phyloP scores from a whole-genome alignment of 2,888 invertebrate genomes.

The Harmothoe impar region DNA sequence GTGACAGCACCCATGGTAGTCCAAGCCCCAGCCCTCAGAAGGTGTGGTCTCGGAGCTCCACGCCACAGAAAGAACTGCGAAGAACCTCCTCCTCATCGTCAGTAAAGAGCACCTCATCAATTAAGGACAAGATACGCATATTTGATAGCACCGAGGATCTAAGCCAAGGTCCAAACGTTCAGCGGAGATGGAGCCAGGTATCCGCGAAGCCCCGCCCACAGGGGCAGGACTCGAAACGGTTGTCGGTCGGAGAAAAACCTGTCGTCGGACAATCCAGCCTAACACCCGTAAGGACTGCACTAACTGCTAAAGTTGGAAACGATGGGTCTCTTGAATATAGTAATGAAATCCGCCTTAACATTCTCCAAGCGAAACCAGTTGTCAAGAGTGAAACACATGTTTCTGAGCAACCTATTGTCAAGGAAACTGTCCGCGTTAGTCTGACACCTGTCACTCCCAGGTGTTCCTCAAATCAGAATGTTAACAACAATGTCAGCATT shows the following conservation, averaged over 20 bases:
- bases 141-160: slow-evolving; percentile 43
- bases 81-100: slow-evolving; percentile 20
- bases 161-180: not conserved
- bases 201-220: not conserved
- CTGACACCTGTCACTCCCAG: not conserved
- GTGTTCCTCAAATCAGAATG: too few relatives aligned
- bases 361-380: not conserved
- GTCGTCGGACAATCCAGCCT: not conserved
- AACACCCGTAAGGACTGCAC: not conserved
- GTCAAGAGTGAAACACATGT: not conserved
- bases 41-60: not conserved
- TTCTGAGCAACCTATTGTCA: not conserved
- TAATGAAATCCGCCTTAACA: slow-evolving; percentile 11
- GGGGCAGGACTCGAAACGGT: not conserved
- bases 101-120: slow-evolving; percentile 13
- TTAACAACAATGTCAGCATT: too few relatives aligned
- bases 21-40: not conserved
- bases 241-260: not conserved
- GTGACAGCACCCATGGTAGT: not conserved
- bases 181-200: slow-evolving; percentile 14
- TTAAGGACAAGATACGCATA: slow-evolving; percentile 14
- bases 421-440: not conserved
- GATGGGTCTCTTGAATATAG: slow-evolving; percentile 16
- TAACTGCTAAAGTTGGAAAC: not conserved
- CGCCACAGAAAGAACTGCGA: slow-evolving; percentile 8